Base-by-base conservation (phyloP, 2,888 invertebrate genomes). In the Synanthedon myopaeformis region DNA sequence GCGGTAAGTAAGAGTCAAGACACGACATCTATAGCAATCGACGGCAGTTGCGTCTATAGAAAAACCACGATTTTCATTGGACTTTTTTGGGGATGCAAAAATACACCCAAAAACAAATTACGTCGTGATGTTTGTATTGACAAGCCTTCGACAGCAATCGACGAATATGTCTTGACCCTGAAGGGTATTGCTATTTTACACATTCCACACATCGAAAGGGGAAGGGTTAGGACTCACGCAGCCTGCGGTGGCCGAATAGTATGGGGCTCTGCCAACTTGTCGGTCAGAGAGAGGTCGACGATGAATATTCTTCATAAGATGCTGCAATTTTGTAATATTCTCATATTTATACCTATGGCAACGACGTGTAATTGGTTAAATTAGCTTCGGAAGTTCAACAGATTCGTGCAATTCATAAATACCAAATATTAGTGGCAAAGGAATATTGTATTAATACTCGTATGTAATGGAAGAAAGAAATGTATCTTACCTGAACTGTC, bases 271-370 rank as follows among this genome's bases (percentile, higher is more conserved):
- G 85, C 84, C 79, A 78, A 70, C 77, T 67, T 70, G 76, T 88
- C 70, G 83, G 87, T 89, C 91, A 91, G 86, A 91, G 91, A 82
- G 91, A 91, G 69, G 91, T 91, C 81, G 91, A 91, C 82, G 91
- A 91, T 76, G 91, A 91, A 89, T 90, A 91, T 86, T 91, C 91
- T 89, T 91, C 91, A 89, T 89, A 91, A 83, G 91, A 91, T 88
- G 91, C 91, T 91, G 91, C 89, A 91, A 90, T 82, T 84, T 84
- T 85, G 83, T 84, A 85, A 85, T 74, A 85, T 83, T 84, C 82
- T 74, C 82, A 85, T 82, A 84, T 82, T 85, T 85, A 85, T 80
- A 85, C 85, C 84, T 85, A 85, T 78, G 79, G 83, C 82, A 84
- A 84, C 66, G 82, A 83, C 67, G 79, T 76, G 72, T 60, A 78